Evolutionary conservation across 2,888 invertebrate genomes (phyloP), one percentile per base, ranked within the genome.

Genomic region (Phengaris arion): DNA sequence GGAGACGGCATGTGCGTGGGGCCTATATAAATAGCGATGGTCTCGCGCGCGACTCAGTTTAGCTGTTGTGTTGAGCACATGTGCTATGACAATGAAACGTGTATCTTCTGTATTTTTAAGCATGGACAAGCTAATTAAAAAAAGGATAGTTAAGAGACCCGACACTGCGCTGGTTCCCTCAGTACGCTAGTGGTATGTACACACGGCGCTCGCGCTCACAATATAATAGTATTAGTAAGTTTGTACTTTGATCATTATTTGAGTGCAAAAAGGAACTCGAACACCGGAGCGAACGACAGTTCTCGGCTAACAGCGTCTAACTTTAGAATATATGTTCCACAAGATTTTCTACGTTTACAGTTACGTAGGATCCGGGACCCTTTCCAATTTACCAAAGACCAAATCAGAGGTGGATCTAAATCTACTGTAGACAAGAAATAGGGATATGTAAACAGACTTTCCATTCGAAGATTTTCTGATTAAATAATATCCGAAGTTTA

Each of bases 161-260:
- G 76, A 51, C 22, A 69, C 55, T 13, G 52, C 15, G 54, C 64
- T 52, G 55, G 74, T 54, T 13, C 46, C 68, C 75, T 64, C 72
- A 69, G 76, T 76, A 79, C 79, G 78, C 77, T 75, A 77, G 72
- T 54, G 35, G 70, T 70, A 52, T 70, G 51, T 54, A 72, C 72
- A 69, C 74, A 75, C 76, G 57, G 52, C 75, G 74, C 76, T 72
- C 79, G 78, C 81, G 55, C 78, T 75, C 76, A 74, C 78, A 78
- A 78, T 78, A 78, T 78, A 76, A 79, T 81, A 79, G 78, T 80
- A 80, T 80, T 79, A 76, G 80, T 81, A 80, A 84, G 82, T 87
- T 87, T 87, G 87, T 87, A 86, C 86, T 86, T 85, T 83, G 83
- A 83, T 84, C 83, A 83, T 83, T 83, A 82, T 81, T 82, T 80